Evolutionary conservation across 2,888 invertebrate species (phyloP), one percentile per base, ranked within the genome.

Genomic region (Athalia rosae): DNA sequence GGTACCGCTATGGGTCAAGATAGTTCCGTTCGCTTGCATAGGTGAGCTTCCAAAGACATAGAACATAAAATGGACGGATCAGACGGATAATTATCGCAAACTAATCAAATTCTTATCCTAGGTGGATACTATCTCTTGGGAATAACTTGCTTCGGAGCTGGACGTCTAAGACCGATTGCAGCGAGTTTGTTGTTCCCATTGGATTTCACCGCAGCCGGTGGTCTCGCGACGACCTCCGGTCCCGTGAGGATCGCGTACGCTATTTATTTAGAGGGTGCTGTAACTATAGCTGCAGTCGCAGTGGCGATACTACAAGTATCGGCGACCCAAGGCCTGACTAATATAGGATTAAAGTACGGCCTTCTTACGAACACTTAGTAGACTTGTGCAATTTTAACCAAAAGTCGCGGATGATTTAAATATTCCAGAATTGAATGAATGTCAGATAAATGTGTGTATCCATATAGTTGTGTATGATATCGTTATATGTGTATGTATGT

Each of bases 131-230:
- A 94, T 86, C 67, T 91, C 3, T 79, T 92, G 56, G 95, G 94
- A 0, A 92, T 93, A 63, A 80, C 93, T 0, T 86, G 91, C 28
- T 95, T 95, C 82, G 95, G 95, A 1, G 90, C 93, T 13, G 89
- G 92, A 3, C 90, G 94, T 66, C 87, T 89, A 6, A 90, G 92
- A 77, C 87, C 90, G 3, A 85, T 92, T 0, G 87, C 92, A 3
- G 93, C 93, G 63, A 90, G 92, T 79, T 85, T 93, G 28, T 90
- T 94, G 89, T 95, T 94, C 84, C 94, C 94, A 0, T 84, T 94
- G 79, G 94, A 94, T 85, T 95, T 95, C 83, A 94, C 94, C 5
- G 94, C 94, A 0, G 93, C 92, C 0, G 94, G 94, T 0, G 94
- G 94, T 3, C 92, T 94, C 48, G 93, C 93, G 6, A 91, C 90